Evolutionary conservation across 2,888 invertebrate genomes (phyloP), one percentile per base, ranked within the genome.

Genomic region (Scaptomyza reducta): DNA sequence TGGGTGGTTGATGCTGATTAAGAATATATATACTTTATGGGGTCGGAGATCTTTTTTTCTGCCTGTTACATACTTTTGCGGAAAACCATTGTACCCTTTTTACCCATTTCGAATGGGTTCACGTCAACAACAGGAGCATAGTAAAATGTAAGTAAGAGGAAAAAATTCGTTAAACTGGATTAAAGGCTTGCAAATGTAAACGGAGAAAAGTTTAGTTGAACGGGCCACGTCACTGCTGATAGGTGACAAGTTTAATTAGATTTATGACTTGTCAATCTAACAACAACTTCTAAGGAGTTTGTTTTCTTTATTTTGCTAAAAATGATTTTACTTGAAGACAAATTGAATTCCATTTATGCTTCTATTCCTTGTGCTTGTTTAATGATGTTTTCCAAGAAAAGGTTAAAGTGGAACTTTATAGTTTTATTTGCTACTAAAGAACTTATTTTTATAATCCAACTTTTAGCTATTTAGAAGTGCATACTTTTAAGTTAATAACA

Each of bases 191-290:
- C 27, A 16, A 41, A 29, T 16, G 41, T 11, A 16, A 35, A 1
- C n/a, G 27, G 16, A 16, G 25, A 40, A 31, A 42, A 55, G 60
- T 65, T 63, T 42, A 55, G 60, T 63, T 65, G 57, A 33, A 38
- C 14, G n/a, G 22, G 45, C 51, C 25, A 14, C 55, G 49, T 70
- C 70, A 53, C 62, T 66, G 46, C 45, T 62, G 49, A 67, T 79
- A 71, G 79, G 69, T 76, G 80, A 69, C 79, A 79, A 74, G 68
- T 85, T 85, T 85, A 82, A 81, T 81, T 81, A 82, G 74, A 85
- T 79, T 85, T 85, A 79, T 74, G 76, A 76, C 66, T 66, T 70
- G 75, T 59, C 71, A 62, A 45, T 46, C 51, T 51, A 16, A 14
- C 10, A 38, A 25, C 31, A 10, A 31, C 14, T 10, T 41, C 2